Evolutionary conservation across 2,888 invertebrate genomes (phyloP).

Genomic region (Tanypteryx hageni): DNA sequence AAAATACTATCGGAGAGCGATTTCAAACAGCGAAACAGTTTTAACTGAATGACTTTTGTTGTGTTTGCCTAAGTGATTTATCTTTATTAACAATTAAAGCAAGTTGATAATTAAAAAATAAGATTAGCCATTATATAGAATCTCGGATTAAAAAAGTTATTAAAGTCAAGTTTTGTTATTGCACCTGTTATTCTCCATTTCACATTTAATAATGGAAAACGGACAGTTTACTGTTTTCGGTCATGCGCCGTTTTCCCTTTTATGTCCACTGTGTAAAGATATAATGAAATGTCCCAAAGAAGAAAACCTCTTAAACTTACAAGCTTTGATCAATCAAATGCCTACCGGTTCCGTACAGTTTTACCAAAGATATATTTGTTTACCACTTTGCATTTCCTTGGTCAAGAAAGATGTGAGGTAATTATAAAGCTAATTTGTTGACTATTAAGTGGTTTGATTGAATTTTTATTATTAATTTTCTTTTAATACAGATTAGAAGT

Average conservation of each 20-base stretch:
- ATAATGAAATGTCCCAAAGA: constrained; percentile 23
- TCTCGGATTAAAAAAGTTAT: too few species aligned
- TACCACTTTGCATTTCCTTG: constrained; percentile 30
- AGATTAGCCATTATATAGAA: too few species aligned
- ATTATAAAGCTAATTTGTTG: not conserved
- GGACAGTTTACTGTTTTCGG: not conserved
- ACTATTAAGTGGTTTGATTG: not conserved
- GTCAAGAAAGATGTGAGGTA: constrained; percentile 30
- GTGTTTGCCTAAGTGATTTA: too few species aligned
- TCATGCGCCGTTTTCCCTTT: constrained; percentile 4
- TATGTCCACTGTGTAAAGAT: constrained; percentile 42
- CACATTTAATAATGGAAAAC: not conserved
- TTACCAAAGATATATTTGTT: constrained; percentile 13
- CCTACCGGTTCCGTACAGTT: constrained; percentile 12
- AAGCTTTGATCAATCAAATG: not conserved
- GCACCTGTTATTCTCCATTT: too few species aligned
- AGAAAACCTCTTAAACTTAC: not conserved
- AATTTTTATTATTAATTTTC: not conserved
- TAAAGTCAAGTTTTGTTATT: too few species aligned
- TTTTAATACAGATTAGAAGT: constrained; percentile 1
- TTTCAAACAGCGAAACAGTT: too few species aligned
- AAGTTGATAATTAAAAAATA: too few species aligned
- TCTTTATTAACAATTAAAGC: too few species aligned
- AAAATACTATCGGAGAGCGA: too few species aligned
- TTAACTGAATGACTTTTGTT: too few species aligned